Percentiles rank a stretch among this genome's conserved stretches.
phyloP scores from a whole-genome alignment of 1,140 invertebrate species.

The Papilio aristodemus region DNA sequence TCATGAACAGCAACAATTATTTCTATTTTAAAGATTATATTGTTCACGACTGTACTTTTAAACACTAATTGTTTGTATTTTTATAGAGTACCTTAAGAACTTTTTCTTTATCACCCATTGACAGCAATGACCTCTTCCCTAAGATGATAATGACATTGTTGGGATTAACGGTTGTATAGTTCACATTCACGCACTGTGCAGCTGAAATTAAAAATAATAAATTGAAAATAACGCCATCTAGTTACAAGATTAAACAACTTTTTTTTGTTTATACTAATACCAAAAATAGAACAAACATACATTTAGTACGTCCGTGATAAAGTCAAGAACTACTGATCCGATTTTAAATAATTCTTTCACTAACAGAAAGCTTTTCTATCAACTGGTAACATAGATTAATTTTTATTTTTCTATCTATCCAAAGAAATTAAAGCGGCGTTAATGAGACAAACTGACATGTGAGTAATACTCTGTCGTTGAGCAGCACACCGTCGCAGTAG shows the following conservation, averaged over 20 bases:
- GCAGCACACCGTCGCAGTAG: slow-evolving; percentile 59
- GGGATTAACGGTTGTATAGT: slow-evolving; percentile 30
- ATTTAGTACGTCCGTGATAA: background rate
- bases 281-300: too few relatives aligned
- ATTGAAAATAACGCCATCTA: background rate
- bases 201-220: slow-evolving; percentile 45
- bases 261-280: too few relatives aligned
- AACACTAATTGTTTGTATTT: background rate
- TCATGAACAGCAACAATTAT: background rate
- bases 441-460: slow-evolving; percentile 51
- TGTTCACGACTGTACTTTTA: background rate
- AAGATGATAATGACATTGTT: slow-evolving; percentile 56
- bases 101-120: slow-evolving; percentile 46
- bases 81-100: slow-evolving; percentile 46
- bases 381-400: background rate
- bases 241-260: too few relatives aligned
- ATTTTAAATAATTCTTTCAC: background rate
- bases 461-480: slow-evolving; percentile 49
- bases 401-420: background rate
- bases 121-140: slow-evolving; percentile 59
- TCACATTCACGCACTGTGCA: slow-evolving; percentile 50
- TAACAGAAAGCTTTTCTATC: background rate
- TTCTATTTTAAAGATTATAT: background rate
- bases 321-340: background rate
- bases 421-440: too few relatives aligned